Evolutionary conservation across 64 coral and sea anemone genomes (phyloP).

Genomic region (Actinia equina): DNA sequence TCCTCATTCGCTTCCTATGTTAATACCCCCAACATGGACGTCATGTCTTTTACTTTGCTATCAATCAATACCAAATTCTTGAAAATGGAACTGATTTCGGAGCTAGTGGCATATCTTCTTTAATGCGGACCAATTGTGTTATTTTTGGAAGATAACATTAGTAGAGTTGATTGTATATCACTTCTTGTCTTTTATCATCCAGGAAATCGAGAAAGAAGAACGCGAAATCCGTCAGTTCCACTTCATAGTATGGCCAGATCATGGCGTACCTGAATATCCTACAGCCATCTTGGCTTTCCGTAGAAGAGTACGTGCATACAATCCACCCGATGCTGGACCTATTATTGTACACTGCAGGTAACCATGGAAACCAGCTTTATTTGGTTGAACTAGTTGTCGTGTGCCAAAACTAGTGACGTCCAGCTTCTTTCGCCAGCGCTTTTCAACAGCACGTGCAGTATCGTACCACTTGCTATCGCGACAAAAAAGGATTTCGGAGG

Average conservation of each 20-base stretch:
- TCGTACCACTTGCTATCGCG: too few species aligned
- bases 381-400: too few species aligned
- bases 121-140: background rate
- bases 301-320: conserved; percentile 81
- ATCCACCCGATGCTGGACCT: conserved; percentile 79
- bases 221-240: conserved; percentile 96
- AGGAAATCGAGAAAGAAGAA: conserved; percentile 95
- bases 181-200: background rate
- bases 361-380: background rate
- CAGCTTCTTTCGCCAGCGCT: too few species aligned
- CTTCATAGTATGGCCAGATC: conserved; percentile 99
- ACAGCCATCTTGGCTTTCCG: conserved; percentile 89
- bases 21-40: too few species aligned
- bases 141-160: background rate
- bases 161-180: too few species aligned
- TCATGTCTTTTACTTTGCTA: too few species aligned
- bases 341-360: conserved; percentile 93
- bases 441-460: too few species aligned
- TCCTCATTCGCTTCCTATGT: too few species aligned
- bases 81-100: too few species aligned
- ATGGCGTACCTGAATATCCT: conserved; percentile 97
- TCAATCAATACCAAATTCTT: too few species aligned
- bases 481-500: too few species aligned
- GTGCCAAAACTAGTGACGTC: background rate
- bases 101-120: too few species aligned